Percentiles rank a stretch among this genome's conserved stretches.
Conservation (phyloP, 2,113 vertebrate genomes). For the Barbus barbus region DNA sequence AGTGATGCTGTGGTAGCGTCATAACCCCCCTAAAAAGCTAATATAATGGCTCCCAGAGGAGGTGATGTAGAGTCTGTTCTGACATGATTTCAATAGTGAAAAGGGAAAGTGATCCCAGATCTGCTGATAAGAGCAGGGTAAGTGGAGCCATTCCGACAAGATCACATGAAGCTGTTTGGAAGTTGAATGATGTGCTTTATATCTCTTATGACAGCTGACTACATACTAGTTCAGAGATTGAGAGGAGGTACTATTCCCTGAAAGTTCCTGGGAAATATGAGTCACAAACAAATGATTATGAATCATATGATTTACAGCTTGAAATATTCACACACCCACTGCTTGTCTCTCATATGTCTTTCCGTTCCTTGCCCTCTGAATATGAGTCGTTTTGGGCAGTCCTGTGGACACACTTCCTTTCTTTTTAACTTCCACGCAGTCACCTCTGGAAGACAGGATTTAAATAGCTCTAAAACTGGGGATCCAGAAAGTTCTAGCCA, state of each 20-base stretch:
- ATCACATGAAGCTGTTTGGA: constrained; percentile 41
- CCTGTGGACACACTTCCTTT: neutral
- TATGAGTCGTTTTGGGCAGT: neutral
- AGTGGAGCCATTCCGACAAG: constrained; percentile 31
- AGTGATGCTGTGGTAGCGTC: no score
- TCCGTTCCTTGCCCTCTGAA: constrained; percentile 12
- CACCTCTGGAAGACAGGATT: neutral
- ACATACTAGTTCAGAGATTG: constrained; percentile 57
- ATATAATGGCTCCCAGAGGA: neutral
- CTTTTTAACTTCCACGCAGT: neutral
- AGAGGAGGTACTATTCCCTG: neutral
- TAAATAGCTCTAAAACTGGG: constrained; percentile 29
- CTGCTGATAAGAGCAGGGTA: constrained; percentile 2
- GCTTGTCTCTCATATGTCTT: constrained; percentile 8
- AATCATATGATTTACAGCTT: constrained; percentile 60
- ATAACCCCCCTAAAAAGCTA: neutral
- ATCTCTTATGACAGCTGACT: constrained; percentile 45
- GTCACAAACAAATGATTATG: constrained; percentile 58
- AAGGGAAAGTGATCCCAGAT: constrained; percentile 17
- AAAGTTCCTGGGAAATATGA: constrained; percentile 47
- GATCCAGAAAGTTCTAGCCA: neutral
- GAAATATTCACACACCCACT: constrained; percentile 53
- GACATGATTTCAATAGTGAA: constrained; percentile 9
- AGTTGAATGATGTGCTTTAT: constrained; percentile 56
- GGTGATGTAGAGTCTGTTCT: constrained; percentile 21